Conservation (phyloP, 1,140 invertebrate species). For the Melanaphis sacchari region DNA sequence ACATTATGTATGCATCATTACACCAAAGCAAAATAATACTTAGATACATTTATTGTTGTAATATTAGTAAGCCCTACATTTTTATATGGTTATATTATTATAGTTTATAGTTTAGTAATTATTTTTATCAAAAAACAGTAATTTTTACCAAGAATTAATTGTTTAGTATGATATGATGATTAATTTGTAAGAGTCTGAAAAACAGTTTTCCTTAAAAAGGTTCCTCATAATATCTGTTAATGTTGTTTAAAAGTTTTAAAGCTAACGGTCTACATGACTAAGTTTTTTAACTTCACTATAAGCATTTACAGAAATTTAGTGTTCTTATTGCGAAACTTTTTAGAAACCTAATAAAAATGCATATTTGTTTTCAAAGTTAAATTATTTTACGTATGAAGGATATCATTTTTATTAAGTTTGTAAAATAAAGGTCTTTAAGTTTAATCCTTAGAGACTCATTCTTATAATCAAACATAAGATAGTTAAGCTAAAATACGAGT, state of each 20-base stretch:
- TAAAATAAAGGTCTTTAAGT: constrained; percentile 16
- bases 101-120: background rate
- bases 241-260: constrained; percentile 15
- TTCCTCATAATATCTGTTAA: constrained; percentile 3
- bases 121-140: background rate
- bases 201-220: background rate
- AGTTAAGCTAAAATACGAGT: background rate
- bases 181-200: background rate
- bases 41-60: background rate
- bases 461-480: background rate
- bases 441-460: background rate
- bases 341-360: constrained; percentile 27
- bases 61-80: background rate
- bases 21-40: background rate
- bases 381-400: constrained; percentile 30
- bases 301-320: constrained; percentile 24
- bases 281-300: constrained; percentile 24
- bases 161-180: background rate
- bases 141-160: background rate
- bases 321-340: constrained; percentile 18
- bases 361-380: constrained; percentile 31
- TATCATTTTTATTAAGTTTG: constrained; percentile 31
- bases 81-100: background rate
- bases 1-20: background rate
- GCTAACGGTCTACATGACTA: constrained; percentile 1